Percentiles rank a stretch among this genome's conserved stretches.
These are phyloP conservation scores for Hypena proboscidalis DNA, from an alignment of 2,888 invertebrate genomes.

Conservation along the genomic window DNA sequence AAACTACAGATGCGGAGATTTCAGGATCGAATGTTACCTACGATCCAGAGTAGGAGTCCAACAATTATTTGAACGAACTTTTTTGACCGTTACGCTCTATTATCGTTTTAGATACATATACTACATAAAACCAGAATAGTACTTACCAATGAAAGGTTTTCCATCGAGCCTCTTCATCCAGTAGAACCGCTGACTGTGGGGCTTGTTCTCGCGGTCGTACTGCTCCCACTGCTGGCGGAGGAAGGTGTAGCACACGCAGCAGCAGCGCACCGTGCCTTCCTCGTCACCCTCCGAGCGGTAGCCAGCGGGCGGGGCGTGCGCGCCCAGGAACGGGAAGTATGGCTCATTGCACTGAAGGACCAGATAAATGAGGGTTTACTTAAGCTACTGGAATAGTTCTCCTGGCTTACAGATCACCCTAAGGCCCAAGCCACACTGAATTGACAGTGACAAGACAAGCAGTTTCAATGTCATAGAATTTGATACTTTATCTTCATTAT, in stretches of 20 bases:
- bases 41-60: too few relatives aligned
- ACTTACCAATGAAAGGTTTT: conserved; percentile 91
- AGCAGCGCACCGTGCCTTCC: conserved; percentile 88
- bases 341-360: conserved; percentile 86
- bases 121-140: neutral
- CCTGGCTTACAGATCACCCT: too few relatives aligned
- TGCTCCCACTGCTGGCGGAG: conserved; percentile 96
- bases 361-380: neutral
- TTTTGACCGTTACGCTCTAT: too few relatives aligned
- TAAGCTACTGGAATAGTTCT: too few relatives aligned
- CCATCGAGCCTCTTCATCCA: conserved; percentile 97
- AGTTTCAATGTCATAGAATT: too few relatives aligned
- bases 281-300: conserved; percentile 83
- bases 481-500: too few relatives aligned
- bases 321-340: conserved; percentile 96
- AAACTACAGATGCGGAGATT: too few relatives aligned
- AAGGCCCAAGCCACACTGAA: too few relatives aligned
- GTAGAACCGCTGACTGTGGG: conserved; percentile 94
- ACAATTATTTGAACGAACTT: too few relatives aligned
- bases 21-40: too few relatives aligned
- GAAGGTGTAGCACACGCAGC: conserved; percentile 94
- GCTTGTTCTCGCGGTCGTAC: conserved; percentile 93
- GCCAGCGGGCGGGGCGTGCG: conserved; percentile 94
- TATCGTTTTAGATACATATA: too few relatives aligned
- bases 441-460: too few relatives aligned